Base-by-base conservation (phyloP, 2,888 invertebrate species). In the Pyralis farinalis region DNA sequence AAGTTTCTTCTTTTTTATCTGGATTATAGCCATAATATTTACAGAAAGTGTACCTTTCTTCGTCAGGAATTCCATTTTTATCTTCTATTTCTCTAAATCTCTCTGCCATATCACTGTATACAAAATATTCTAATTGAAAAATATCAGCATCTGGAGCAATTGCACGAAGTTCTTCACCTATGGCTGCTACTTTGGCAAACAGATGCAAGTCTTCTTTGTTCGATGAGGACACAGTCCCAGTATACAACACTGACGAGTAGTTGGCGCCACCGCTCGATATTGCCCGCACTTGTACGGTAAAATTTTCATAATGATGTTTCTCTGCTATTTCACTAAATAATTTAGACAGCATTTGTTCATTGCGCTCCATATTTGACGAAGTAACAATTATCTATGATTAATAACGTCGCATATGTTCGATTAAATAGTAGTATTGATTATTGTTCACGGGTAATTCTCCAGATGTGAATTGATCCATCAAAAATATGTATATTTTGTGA, bases 21-120 rank as follows among this genome's bases (percentile, higher is more conserved):
- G 44, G 40, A 10, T 53, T 61, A 12, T 51, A 55, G 0, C 73
- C 78, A 41, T 74, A 81, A 37, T 63, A 70, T 43, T 70, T 63
- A 0, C 76, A 62, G 12, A 73, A 58, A 1, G 42, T 31, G 2
- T 71, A 45, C 37, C 61, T 60, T 8, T 74, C 49, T 12, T 77
- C 61, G 0, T 49, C 43, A 0, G 68, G 51, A 0, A 79, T 37
- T 0, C 53, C 33, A 11, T 61, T 34, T n/a, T 68, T 55, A 1
- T 68, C 44, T 44, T 82, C 61, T 3, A 81, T 42, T 0, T 46
- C 37, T 0, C 62, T 49, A 45, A 66, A 81, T 0, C 60, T 21
- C 3, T 64, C 55, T 0, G 43, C 42, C 1, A 82, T 45, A 12
- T 65, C 55, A 0, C 52, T 67, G 50, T 80, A 83, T 7, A 63